Conservation (phyloP, 2,113 vertebrate species). For the Hippocampus zosterae region DNA sequence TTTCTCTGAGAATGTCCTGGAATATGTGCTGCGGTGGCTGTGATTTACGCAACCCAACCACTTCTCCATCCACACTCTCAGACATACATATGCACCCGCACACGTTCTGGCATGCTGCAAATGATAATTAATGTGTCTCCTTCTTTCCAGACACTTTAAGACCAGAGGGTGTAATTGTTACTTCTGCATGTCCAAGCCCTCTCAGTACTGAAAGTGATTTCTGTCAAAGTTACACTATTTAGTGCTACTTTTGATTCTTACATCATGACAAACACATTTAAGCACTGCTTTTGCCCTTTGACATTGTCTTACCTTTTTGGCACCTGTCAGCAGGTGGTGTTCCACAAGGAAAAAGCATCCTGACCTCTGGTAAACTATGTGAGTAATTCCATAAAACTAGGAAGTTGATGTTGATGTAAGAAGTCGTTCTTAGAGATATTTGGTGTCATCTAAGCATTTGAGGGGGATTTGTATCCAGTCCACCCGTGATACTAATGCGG, state of each 20-base stretch:
- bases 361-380: not conserved
- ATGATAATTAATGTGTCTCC: slow-evolving; percentile 57
- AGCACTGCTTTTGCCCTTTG: not conserved
- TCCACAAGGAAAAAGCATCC: not conserved
- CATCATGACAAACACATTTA: not conserved
- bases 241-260: not conserved
- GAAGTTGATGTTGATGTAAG: not conserved
- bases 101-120: slow-evolving; percentile 19
- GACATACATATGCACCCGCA: slow-evolving; percentile 30
- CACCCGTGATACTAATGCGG: not conserved
- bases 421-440: no score
- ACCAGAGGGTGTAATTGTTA: slow-evolving; percentile 52
- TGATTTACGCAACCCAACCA: slow-evolving; percentile 54
- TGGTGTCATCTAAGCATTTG: not conserved
- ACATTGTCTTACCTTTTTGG: not conserved
- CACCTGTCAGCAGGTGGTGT: not conserved
- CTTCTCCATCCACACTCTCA: slow-evolving; percentile 39
- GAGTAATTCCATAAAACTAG: not conserved
- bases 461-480: not conserved
- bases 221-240: not conserved
- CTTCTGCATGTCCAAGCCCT: slow-evolving; percentile 9
- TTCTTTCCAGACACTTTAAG: slow-evolving; percentile 45
- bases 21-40: slow-evolving; percentile 54
- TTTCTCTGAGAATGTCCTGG: slow-evolving; percentile 47
- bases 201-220: not conserved